Evolutionary conservation across 2,113 vertebrate genomes (phyloP), one percentile per base, ranked within the genome.

Genomic region (Laterallus jamaicensis): DNA sequence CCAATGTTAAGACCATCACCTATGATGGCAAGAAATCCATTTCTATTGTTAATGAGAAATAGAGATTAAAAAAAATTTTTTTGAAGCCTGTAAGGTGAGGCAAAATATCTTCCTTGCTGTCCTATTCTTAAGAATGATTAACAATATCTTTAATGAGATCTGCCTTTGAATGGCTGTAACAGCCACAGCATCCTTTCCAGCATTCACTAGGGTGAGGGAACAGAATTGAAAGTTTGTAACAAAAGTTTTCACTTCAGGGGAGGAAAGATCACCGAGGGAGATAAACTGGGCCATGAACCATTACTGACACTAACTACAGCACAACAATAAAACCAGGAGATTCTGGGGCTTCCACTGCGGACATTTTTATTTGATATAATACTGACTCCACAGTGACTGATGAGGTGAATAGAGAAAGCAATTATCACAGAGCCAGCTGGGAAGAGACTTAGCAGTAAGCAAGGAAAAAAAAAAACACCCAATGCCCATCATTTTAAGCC

Each of bases 281-380:
- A 86, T 77, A 81, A 93, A 96, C 29, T 35, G 64, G 66, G 39
- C 88, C 93, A 96, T 90, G 95, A 95, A 96, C 32, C 32, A 64
- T 86, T 95, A 96, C 39, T 77, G 92, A 81, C 56, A 63, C 83
- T 94, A 76, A 94, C 92, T 96, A 96, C 88, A 81, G 85, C 78
- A 85, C 63, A 79, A 90, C 63, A 87, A 90, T 91, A 93, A 96
- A 97, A 97, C 19, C 32, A 88, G 56, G 75, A 82, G 47, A 82
- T 29, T 26, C 50, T 86, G 63, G 7, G 24, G 95, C 89, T 92
- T 78, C 52, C 20, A 55, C 12, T 68, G 56, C 3, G 20, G 92
- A 58, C 63, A 88, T 44, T 92, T 97, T 97, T 92, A 88, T 96
- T 95, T 75, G 35, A 78, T 91, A 56, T 87, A 91, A 73, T 39